Conservation (phyloP, 2,888 invertebrate species). For the Blomia tropicalis region DNA sequence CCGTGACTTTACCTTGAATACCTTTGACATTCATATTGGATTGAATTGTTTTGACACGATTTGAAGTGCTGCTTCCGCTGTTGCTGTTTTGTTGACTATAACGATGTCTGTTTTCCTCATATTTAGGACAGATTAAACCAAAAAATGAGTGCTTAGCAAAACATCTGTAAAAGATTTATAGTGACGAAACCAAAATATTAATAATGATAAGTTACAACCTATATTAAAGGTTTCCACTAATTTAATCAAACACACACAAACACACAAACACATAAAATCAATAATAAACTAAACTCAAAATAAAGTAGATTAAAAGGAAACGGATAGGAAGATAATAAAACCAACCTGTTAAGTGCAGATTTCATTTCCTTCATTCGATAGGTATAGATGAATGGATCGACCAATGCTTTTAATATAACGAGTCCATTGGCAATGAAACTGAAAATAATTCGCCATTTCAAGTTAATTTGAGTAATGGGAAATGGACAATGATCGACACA, state of each 20-base stretch:
- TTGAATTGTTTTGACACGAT: not conserved
- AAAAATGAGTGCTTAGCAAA: not conserved
- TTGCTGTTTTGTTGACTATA: not conserved
- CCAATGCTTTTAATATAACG: conserved; percentile 46
- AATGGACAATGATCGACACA: conserved; percentile 41
- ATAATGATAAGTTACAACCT: not conserved
- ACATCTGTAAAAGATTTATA: not conserved
- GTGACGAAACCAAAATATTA: no score
- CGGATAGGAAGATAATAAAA: not conserved
- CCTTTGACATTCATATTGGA: not conserved
- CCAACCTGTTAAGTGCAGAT: conserved; percentile 30
- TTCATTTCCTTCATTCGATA: conserved; percentile 49
- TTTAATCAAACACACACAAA: not conserved
- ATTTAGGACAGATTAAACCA: not conserved
- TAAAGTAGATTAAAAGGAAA: no score
- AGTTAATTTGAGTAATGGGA: conserved; percentile 29
- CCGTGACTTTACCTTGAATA: no score
- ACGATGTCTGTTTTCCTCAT: not conserved
- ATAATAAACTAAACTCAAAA: no score
- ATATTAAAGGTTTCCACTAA: not conserved
- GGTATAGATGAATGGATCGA: conserved; percentile 51
- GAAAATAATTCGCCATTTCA: conserved; percentile 26
- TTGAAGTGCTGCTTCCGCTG: not conserved
- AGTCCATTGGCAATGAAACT: conserved; percentile 40
- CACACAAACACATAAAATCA: no score